phyloP scores from a whole-genome alignment of 2,888 invertebrate genomes.

The Ceraclea dissimilis region DNA sequence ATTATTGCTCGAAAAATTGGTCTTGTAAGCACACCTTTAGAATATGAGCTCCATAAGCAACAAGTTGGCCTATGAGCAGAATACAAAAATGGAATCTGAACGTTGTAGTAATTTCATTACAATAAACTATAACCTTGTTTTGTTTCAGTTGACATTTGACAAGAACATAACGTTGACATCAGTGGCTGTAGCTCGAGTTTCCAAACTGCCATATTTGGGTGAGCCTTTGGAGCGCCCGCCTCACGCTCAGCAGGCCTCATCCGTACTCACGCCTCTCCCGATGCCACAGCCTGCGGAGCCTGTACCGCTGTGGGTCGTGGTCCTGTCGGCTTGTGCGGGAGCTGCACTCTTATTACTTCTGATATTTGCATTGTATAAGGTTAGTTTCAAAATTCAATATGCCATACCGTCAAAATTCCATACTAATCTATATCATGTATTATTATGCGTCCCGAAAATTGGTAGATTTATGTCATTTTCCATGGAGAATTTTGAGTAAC shows the following conservation, averaged over 20 bases:
- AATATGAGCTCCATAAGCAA: too few species aligned
- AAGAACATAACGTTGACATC: constrained; percentile 64
- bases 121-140: not conserved
- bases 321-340: constrained; percentile 76
- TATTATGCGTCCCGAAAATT: too few species aligned
- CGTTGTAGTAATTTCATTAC: too few species aligned
- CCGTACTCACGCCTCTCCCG: constrained; percentile 60
- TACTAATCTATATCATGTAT: too few species aligned
- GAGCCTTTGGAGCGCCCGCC: constrained; percentile 52
- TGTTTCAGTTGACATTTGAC: constrained; percentile 19
- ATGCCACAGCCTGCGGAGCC: constrained; percentile 56
- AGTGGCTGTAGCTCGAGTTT: constrained; percentile 64
- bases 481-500: too few species aligned
- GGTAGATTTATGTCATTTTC: too few species aligned
- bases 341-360: constrained; percentile 70
- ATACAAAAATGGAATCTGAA: too few species aligned
- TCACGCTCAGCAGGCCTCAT: constrained; percentile 63
- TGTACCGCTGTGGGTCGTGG: constrained; percentile 80
- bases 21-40: too few species aligned
- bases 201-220: constrained; percentile 64
- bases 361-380: constrained; percentile 75
- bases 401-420: too few species aligned
- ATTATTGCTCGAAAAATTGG: too few species aligned
- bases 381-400: constrained; percentile 31
- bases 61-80: too few species aligned